Conservation (phyloP, 2,888 invertebrate genomes). For the Epinotia nisella region DNA sequence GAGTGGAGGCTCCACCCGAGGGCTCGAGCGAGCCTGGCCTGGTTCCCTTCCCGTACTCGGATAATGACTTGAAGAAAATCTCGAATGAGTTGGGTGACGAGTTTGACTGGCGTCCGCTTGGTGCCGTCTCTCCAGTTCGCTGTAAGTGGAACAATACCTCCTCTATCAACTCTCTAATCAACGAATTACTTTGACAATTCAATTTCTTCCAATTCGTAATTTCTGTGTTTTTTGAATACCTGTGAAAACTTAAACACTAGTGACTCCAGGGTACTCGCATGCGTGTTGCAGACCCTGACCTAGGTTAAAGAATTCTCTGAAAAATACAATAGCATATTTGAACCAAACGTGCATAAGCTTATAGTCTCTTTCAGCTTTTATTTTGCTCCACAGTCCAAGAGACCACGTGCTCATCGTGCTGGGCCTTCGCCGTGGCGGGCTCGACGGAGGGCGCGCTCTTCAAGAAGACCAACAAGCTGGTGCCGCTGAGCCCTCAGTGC, state of each 20-base stretch:
- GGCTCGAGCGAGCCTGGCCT: slow-evolving; percentile 47
- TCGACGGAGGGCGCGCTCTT: slow-evolving; percentile 77
- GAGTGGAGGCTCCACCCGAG: slow-evolving; percentile 52
- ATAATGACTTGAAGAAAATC: slow-evolving; percentile 52
- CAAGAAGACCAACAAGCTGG: slow-evolving; percentile 63
- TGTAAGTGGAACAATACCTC: slow-evolving; percentile 59
- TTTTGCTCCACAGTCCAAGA: slow-evolving; percentile 62
- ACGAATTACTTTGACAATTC: background rate
- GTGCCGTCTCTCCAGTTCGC: slow-evolving; percentile 71
- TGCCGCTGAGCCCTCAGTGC: slow-evolving; percentile 70
- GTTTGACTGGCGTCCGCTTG: slow-evolving; percentile 73
- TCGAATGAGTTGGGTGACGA: slow-evolving; percentile 59
- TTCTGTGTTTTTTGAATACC: too few species aligned
- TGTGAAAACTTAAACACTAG: too few species aligned
- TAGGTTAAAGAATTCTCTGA: too few species aligned
- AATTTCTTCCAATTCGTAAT: background rate
- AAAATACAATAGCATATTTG: too few species aligned
- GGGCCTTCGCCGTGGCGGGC: slow-evolving; percentile 77
- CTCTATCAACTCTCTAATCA: background rate
- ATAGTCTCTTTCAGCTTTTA: background rate
- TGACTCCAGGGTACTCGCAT: too few species aligned
- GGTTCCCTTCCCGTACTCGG: slow-evolving; percentile 63
- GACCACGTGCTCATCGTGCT: slow-evolving; percentile 67
- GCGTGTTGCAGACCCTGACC: too few species aligned
- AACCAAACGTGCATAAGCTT: too few species aligned